A percentile compares a stretch with the other conserved stretches of the same genome.
These are phyloP conservation scores for Montipora capricornis DNA, from an alignment of 64 coral and sea anemone species.

Conservation along the genomic window DNA sequence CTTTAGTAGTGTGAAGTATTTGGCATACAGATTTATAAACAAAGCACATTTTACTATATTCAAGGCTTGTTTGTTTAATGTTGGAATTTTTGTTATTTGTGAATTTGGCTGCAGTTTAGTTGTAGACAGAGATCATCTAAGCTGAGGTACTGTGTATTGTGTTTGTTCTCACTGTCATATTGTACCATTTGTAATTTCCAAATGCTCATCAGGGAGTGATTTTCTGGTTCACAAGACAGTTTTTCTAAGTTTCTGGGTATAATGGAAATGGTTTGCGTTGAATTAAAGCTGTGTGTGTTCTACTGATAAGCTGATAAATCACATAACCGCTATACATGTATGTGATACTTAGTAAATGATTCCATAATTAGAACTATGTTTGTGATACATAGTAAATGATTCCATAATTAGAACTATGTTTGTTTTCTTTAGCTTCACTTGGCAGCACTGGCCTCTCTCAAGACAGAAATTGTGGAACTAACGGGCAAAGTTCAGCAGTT, in stretches of 20 bases:
- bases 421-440: constrained; percentile 74
- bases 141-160: too few species aligned
- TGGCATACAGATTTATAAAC: constrained; percentile 9
- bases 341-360: too few species aligned
- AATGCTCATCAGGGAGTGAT: neutral
- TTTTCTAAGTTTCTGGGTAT: neutral
- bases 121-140: too few species aligned
- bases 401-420: neutral
- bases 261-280: neutral
- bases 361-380: too few species aligned
- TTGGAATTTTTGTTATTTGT: too few species aligned
- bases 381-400: neutral
- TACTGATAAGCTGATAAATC: too few species aligned
- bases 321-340: too few species aligned
- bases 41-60: neutral
- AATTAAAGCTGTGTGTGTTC: neutral
- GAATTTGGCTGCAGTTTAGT: too few species aligned
- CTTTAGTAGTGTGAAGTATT: constrained; percentile 26
- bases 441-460: constrained; percentile 92
- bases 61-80: too few species aligned
- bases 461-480: constrained; percentile 95
- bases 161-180: too few species aligned
- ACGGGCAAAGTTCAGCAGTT: constrained; percentile 87
- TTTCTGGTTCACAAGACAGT: neutral
- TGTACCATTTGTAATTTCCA: too few species aligned